Base-by-base conservation (phyloP, 2,797 vertebrate species). In the Eupleurogrammus muticus region DNA sequence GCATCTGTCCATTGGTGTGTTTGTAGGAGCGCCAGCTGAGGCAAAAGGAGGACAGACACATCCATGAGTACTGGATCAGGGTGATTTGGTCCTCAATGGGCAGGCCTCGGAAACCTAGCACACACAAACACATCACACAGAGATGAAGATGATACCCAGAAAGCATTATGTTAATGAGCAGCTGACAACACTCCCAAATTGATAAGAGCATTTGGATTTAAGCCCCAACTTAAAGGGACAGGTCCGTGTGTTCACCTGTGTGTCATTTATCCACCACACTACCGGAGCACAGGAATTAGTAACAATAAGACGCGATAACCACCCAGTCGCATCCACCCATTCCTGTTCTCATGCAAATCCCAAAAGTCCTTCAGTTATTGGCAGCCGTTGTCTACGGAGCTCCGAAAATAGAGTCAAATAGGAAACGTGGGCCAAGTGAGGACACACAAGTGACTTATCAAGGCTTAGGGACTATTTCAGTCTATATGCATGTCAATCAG, bases 61-160 rank as follows among this genome's bases (percentile, higher is more conserved):
- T 99, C 98, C 98, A 99, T 40, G 98, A 99, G 94, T 98, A 99
- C 94, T 99, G 98, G 94, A 99, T 99, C 94, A 99, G 95, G 87
- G 97, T 99, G 93, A 99, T 99, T 95, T 99, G 98, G 96, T 99
- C 98, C 96, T 99, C 98, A 21, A 99, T 98, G 92, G 97, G 97
- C 94, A 99, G 94, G 85, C 95, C 94, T 88, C 96, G 96, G 93
- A 99, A 99, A 94, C 98, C 98, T 99, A 74, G 52, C 21, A 63
- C 49, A 88, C 67, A 85, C 62, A 87, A 36, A 82, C 53, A 75
- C 51, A 77, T 10, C 35, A 78, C 13, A 70, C 49, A 69, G 17
- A 82, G 35, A 62, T 1, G 0, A 38, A 16, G 17, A 20, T 9
- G 58, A 68, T 73, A 54, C 77, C 35, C 48, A 23, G 7, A 54